Evolutionary conservation across 2,888 invertebrate genomes (phyloP).

Genomic region (Drosophila longiperda): DNA sequence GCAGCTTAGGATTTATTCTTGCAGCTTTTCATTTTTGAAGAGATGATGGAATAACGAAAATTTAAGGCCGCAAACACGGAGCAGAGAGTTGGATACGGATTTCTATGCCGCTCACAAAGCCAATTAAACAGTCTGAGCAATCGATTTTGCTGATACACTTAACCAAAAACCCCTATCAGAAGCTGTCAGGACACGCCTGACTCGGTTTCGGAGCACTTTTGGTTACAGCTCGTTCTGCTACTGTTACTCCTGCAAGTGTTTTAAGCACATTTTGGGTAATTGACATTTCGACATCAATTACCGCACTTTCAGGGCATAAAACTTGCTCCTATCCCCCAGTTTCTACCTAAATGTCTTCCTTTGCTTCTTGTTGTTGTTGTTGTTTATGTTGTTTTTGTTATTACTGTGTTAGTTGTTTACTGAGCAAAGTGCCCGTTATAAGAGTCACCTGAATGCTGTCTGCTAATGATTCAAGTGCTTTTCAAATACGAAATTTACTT

Average conservation of each 20-base stretch:
- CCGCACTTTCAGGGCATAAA: slow-evolving; percentile 57
- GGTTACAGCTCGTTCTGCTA: slow-evolving; percentile 13
- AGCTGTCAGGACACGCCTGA: slow-evolving; percentile 24
- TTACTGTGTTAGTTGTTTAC: slow-evolving; percentile 34
- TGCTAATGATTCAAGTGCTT: slow-evolving; percentile 60
- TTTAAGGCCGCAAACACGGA: slow-evolving; percentile 21
- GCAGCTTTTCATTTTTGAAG: slow-evolving; percentile 42
- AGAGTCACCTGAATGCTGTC: slow-evolving; percentile 40
- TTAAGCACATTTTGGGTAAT: slow-evolving; percentile 72
- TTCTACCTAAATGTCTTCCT: not conserved
- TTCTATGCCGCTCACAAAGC: slow-evolving; percentile 50
- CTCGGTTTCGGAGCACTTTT: slow-evolving; percentile 17
- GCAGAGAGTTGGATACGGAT: slow-evolving; percentile 20
- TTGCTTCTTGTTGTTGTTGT: slow-evolving; percentile 3
- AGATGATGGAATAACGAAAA: slow-evolving; percentile 41
- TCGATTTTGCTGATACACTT: slow-evolving; percentile 54
- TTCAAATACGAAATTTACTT: slow-evolving; percentile 27
- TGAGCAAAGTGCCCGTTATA: slow-evolving; percentile 40
- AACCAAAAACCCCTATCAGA: slow-evolving; percentile 5
- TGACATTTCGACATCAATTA: slow-evolving; percentile 76
- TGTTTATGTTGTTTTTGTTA: slow-evolving; percentile 13
- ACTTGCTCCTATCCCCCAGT: slow-evolving; percentile 33
- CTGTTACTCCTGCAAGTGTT: slow-evolving; percentile 54
- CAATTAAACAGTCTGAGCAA: slow-evolving; percentile 64
- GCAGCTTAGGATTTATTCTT: slow-evolving; percentile 35